Conservation (phyloP, 2,888 invertebrate species). For the Apodemia duryi region DNA sequence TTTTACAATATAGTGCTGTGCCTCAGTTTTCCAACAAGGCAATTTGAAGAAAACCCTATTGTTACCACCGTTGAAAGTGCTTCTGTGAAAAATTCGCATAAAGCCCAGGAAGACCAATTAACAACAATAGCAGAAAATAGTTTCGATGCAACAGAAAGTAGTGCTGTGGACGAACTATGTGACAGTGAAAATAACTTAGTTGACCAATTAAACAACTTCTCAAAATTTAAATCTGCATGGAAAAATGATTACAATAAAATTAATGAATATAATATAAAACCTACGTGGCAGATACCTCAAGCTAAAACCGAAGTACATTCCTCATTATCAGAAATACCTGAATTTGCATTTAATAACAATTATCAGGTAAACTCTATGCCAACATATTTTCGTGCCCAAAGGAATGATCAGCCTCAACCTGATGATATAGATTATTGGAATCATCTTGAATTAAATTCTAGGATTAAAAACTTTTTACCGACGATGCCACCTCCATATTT, state of each 20-base stretch:
- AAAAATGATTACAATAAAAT: neutral
- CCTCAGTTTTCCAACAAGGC: neutral
- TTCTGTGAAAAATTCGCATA: neutral
- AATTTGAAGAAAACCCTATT: neutral
- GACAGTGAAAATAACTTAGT: neutral
- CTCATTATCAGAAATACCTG: slow-evolving; percentile 2
- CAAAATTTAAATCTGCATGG: neutral
- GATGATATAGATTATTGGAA: slow-evolving; percentile 45
- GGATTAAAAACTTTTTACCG: slow-evolving; percentile 59
- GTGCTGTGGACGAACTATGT: neutral
- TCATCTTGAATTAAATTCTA: slow-evolving; percentile 50
- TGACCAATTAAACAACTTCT: neutral
- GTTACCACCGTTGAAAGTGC: neutral
- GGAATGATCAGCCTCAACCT: slow-evolving; percentile 23
- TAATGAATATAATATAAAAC: neutral
- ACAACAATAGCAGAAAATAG: neutral
- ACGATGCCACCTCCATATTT: slow-evolving; percentile 54
- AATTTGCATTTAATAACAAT: neutral
- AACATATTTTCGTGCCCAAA: slow-evolving; percentile 21
- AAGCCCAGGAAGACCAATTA: neutral
- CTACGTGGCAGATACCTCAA: neutral
- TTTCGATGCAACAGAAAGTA: neutral
- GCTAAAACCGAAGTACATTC: neutral
- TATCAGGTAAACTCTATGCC: neutral
- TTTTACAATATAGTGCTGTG: neutral